Conservation (phyloP, 2,797 vertebrate genomes). For the Orestias chungarensis region DNA sequence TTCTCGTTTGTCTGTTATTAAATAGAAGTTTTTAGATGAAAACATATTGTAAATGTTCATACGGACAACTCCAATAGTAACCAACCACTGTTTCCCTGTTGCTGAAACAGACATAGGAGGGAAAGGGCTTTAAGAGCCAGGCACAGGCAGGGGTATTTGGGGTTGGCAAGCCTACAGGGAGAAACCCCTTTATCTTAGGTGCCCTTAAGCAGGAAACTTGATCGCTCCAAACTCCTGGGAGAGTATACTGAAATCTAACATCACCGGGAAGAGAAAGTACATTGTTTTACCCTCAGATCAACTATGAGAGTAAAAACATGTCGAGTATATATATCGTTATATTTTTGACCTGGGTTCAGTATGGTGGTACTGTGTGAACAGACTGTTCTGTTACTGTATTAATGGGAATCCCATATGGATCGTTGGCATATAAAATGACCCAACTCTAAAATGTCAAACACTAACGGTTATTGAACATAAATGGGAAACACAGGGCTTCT, state of each 20-base stretch:
- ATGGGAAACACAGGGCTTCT: not conserved
- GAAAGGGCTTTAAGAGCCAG: conserved; percentile 17
- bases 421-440: not conserved
- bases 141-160: conserved; percentile 17
- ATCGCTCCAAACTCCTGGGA: conserved; percentile 8
- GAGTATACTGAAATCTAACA: conserved; percentile 12
- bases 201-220: conserved; percentile 26
- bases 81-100: not conserved
- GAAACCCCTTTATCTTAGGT: conserved; percentile 14
- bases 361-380: not conserved
- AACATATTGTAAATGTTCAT: not conserved
- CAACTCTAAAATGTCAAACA: not conserved
- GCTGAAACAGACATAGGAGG: conserved; percentile 13
- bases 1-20: not conserved
- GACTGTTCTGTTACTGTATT: not conserved
- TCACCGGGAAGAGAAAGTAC: conserved; percentile 2
- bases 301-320: no score
- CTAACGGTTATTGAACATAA: not conserved
- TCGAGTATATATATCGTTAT: conserved; percentile 4
- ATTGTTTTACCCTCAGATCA: conserved; percentile 11
- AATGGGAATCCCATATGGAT: not conserved
- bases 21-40: no score
- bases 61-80: conserved; percentile 9
- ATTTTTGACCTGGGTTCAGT: not conserved
- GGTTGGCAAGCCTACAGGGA: conserved; percentile 20